Conservation (phyloP, 2,888 invertebrate genomes). For the Melangyna quadrimaculata region DNA sequence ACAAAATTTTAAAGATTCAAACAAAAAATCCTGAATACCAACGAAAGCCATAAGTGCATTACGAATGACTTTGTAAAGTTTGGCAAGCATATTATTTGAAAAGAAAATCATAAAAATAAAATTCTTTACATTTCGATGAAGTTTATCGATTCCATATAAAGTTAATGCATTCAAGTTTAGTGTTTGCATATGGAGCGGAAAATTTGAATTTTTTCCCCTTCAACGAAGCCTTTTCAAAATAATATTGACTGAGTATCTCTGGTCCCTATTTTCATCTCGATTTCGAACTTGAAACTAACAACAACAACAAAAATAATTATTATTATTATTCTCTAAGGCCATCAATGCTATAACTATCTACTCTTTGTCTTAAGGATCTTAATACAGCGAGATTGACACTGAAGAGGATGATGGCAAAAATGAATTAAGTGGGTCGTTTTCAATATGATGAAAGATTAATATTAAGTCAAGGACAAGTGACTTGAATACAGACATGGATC, state of each 20-base stretch:
- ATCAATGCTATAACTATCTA: too few relatives aligned
- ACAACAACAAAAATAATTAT: neutral
- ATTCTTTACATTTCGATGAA: slow-evolving; percentile 28
- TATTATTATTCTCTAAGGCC: neutral
- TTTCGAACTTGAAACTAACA: neutral
- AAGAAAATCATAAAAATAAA: neutral
- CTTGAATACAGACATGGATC: neutral
- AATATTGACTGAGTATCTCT: slow-evolving; percentile 20
- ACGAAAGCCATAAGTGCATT: slow-evolving; percentile 46
- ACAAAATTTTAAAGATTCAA: neutral
- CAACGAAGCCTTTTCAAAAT: slow-evolving; percentile 24
- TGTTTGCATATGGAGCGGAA: slow-evolving; percentile 51
- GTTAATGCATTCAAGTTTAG: slow-evolving; percentile 40
- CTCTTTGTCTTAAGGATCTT: neutral
- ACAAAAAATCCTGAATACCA: slow-evolving; percentile 11
- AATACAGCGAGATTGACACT: slow-evolving; percentile 12
- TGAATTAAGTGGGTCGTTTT: slow-evolving; percentile 47
- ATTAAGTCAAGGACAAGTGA: slow-evolving; percentile 21
- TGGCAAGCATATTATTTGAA: neutral
- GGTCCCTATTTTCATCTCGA: neutral
- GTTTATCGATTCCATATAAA: slow-evolving; percentile 48
- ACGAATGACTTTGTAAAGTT: slow-evolving; percentile 25
- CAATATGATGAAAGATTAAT: slow-evolving; percentile 58
- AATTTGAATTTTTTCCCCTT: slow-evolving; percentile 52
- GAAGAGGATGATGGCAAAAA: neutral